These are phyloP conservation scores for Ardeotis arabs DNA, from an alignment of 2,113 vertebrate genomes.

Conservation along the genomic window DNA sequence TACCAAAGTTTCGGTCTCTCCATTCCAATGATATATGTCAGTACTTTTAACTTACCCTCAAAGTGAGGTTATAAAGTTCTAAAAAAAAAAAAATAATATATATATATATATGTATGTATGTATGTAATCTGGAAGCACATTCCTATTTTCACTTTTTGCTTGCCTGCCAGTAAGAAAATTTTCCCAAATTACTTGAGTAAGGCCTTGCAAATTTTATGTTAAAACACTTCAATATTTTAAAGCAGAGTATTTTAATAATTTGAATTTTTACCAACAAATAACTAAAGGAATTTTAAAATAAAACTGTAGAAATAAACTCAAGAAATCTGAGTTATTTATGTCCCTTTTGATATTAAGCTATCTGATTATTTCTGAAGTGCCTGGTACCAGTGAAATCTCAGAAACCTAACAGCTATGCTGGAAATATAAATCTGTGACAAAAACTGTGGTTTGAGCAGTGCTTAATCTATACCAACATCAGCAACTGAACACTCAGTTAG, in stretches of 20 bases:
- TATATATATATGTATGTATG: too few species aligned
- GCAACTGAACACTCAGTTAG: fast-evolving
- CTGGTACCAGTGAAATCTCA: neutral
- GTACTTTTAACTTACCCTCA: neutral
- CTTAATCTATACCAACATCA: neutral
- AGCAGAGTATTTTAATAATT: neutral
- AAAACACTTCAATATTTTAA: neutral
- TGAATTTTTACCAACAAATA: neutral
- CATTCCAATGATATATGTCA: neutral
- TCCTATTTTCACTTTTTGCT: slow-evolving; percentile 22
- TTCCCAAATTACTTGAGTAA: neutral
- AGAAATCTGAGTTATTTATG: neutral
- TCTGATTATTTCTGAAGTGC: slow-evolving; percentile 29
- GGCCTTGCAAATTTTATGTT: neutral
- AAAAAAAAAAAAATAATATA: neutral
- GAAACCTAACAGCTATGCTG: neutral
- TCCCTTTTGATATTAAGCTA: neutral
- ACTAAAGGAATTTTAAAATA: neutral
- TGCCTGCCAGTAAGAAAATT: slow-evolving; percentile 35
- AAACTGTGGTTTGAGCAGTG: neutral
- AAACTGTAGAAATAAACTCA: neutral
- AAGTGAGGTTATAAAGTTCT: neutral
- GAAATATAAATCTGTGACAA: neutral
- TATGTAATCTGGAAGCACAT: neutral
- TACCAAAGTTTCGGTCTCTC: neutral